Conservation (phyloP, 1,140 invertebrate genomes). For the Drosophila simulans region DNA sequence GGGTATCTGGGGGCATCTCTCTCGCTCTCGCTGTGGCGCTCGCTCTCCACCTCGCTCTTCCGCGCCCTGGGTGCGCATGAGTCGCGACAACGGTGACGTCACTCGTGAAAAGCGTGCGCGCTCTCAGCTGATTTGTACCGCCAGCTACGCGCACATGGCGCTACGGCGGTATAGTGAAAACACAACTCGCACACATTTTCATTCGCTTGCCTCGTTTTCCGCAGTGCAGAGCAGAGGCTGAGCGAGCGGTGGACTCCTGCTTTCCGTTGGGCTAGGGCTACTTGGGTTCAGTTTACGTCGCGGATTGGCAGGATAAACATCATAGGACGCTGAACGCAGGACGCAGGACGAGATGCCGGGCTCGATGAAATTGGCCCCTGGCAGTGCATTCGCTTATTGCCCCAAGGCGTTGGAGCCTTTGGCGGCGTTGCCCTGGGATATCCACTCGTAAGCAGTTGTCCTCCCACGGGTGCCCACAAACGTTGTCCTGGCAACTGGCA, state of each 20-base stretch:
- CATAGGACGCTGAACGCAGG: conserved; percentile 23
- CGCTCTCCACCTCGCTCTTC: conserved; percentile 4
- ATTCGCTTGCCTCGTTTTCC: conserved; percentile 65
- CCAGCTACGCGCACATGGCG: conserved; percentile 56
- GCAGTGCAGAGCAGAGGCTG: conserved; percentile 40
- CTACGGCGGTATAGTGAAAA: conserved; percentile 48
- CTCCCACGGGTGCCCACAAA: not conserved
- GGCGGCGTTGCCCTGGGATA: conserved; percentile 29
- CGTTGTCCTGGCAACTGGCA: conserved; percentile 59
- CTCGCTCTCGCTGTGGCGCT: conserved; percentile 1
- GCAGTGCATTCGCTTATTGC: conserved; percentile 40
- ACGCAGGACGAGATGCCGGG: conserved; percentile 51
- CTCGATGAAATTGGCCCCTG: conserved; percentile 25
- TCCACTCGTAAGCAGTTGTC: not conserved
- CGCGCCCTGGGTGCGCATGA: conserved; percentile 58
- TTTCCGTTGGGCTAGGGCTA: not conserved
- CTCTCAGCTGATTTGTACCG: conserved; percentile 66
- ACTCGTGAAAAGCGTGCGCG: conserved; percentile 58
- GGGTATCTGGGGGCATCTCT: conserved; percentile 14
- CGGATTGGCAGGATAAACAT: conserved; percentile 60
- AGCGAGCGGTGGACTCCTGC: conserved; percentile 18
- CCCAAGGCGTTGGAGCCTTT: conserved; percentile 16
- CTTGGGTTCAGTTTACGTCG: conserved; percentile 55
- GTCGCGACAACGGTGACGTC: conserved; percentile 63
- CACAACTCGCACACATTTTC: conserved; percentile 55